Evolutionary conservation across 23 tunicate species (phyloP).

Genomic region (Clavelina lepadiformis): DNA sequence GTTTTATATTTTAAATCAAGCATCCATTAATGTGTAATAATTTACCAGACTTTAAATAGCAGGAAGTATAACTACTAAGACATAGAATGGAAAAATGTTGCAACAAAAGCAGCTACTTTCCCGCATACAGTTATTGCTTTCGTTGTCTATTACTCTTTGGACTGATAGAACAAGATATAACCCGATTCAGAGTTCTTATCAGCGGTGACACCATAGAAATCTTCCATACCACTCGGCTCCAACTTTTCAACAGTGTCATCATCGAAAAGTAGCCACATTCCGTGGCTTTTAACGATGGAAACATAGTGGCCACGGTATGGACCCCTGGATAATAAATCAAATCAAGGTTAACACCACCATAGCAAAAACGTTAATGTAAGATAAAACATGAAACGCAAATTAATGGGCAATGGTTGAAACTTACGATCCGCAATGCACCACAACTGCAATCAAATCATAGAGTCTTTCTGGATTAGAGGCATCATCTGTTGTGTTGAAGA

Average conservation of each 20-base stretch:
- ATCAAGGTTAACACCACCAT: background rate
- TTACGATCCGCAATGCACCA: conserved; percentile 99
- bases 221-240: conserved; percentile 85
- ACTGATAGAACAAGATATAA: conserved; percentile 89
- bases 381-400: too few species aligned
- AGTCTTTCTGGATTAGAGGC: conserved; percentile 69
- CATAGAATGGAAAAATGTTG: too few species aligned
- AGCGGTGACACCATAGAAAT: conserved; percentile 90
- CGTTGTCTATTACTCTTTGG: conserved; percentile 24
- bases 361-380: background rate
- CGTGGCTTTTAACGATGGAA: conserved; percentile 91
- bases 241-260: conserved; percentile 93
- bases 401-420: too few species aligned
- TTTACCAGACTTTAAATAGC: too few species aligned
- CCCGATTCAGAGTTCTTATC: conserved; percentile 97
- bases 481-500: conserved; percentile 88
- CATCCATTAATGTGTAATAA: too few species aligned
- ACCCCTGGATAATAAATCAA: conserved; percentile 45
- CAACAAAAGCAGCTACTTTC: too few species aligned
- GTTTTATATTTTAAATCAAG: too few species aligned
- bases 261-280: conserved; percentile 90
- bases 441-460: conserved; percentile 94
- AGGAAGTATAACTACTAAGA: too few species aligned
- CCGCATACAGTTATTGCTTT: too few species aligned
- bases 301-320: conserved; percentile 97